Evolutionary conservation across 2,113 vertebrate species (phyloP), one percentile per base, ranked within the genome.

Genomic region (Brienomyrus brachyistius): DNA sequence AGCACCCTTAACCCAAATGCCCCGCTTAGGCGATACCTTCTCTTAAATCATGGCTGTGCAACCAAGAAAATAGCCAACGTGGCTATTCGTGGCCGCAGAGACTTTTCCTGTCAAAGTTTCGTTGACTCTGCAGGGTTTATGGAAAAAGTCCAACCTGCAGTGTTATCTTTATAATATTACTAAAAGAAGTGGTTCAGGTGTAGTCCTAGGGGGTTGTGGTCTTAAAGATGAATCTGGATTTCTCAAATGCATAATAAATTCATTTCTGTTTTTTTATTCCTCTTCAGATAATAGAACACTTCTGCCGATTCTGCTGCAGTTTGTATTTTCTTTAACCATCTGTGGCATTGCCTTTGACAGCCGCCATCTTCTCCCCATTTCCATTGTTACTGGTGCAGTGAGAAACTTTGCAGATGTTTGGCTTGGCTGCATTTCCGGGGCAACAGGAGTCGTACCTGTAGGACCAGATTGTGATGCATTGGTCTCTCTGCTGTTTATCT

Each of bases 361-460:
- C 15, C 6, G 9, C 13, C 59, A 27, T 4, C 8, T n/a, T 66
- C 9, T 10, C 59, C 56, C 70, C 0, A 0, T 40, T 74, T 80
- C 35, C 35, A 7, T 80, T 19, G 31, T 80, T 80, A 43, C 35
- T 80, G 31, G 35, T 43, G 74, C 43, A 35, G 31, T 80, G 74
- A 80, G 13, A 80, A 80, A 43, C 74, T 80, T 80, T 80, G 74
- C 74, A 80, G 35, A 43, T 80, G 74, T 80, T 43, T 80, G 74
- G 15, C 74, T 80, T 80, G 35, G 74, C 74, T 0, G 35, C 17
- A 43, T 80, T 43, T 80, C 74, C 2, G 5, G 35, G 35, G 74
- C 74, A 80, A 80, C 74, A 80, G 74, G 74, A 80, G 74, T 80
- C 74, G 17, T 80, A 80, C 74, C 31, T 80, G 74, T 80, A 80